Evolutionary conservation across 2,113 vertebrate species (phyloP), one percentile per base, ranked within the genome.

Genomic region (Nerophis ophidion): DNA sequence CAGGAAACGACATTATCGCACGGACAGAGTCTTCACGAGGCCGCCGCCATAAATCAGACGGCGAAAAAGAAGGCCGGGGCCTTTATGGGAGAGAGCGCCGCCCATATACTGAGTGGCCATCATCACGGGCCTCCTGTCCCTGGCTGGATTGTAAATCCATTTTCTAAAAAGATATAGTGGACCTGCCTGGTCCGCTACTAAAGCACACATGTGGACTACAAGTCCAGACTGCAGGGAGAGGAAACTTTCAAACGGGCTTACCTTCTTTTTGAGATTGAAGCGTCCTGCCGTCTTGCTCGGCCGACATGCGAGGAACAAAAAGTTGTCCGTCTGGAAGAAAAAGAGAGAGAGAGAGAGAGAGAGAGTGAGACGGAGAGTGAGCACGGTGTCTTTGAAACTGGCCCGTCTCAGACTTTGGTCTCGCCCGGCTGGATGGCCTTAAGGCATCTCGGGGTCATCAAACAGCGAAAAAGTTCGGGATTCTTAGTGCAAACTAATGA

Each of bases 11-110:
- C 85, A 87, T 91, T 88, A 90, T 86, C 61, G 77, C 72, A 65
- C 78, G 88, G 88, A 89, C 88, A 89, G 83, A 88, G 87, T 89
- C 89, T 93, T 91, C 87, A 90, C 77, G 88, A 89, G 87, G 82
- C 80, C 71, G 79, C 73, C 80, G 81, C 86, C 75, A 90, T 93
- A 92, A 93, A 93, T 93, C 91, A 93, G 67, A 70, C 8, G 15
- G 16, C 69, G 69, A 75, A 55, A 44, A 88, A 88, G 89, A 89
- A 89, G 87, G 88, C 88, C 79, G 85, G 76, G 85, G 85, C 80
- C 86, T 87, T 82, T 83, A 87, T 86, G 86, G 88, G 82, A 84
- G 15, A 6, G 14, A 84, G 81, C 68, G 71, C 88, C 89, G 88
- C 86, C 86, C 86, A 87, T 88, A 84, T 86, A 84, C 85, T 83